Evolutionary conservation across 2,113 vertebrate species (phyloP).

Genomic region (Platichthys flesus): DNA sequence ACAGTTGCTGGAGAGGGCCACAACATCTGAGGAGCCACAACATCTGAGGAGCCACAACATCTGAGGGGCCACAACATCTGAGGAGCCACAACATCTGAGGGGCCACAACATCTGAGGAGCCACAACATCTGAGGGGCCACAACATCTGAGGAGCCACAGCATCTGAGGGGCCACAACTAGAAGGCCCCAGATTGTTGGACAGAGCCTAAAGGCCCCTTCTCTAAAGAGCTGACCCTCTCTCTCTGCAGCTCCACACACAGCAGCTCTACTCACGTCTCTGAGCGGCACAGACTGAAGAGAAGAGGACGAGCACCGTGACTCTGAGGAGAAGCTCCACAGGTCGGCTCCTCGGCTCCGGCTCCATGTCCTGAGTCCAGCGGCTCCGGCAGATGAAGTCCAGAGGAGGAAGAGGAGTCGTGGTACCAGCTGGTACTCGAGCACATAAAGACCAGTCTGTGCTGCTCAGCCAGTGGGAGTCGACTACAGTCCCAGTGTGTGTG

Average conservation of each 20-base stretch:
- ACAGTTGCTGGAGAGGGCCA: no score
- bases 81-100: no score
- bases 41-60: no score
- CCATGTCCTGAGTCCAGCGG: slow-evolving; percentile 76
- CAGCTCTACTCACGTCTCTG: slow-evolving; percentile 78
- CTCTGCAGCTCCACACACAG: neutral
- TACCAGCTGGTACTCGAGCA: slow-evolving; percentile 83
- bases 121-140: no score
- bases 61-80: no score
- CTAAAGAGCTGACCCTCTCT: no score
- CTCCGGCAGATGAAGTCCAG: slow-evolving; percentile 66
- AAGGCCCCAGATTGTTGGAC: no score
- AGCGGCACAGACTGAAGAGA: slow-evolving; percentile 56
- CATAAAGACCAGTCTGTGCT: slow-evolving; percentile 83
- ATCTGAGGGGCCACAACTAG: no score
- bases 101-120: no score
- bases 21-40: no score
- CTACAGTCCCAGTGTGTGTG: slow-evolving; percentile 83
- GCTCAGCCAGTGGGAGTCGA: slow-evolving; percentile 78
- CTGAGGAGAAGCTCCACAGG: slow-evolving; percentile 61
- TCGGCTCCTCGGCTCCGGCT: slow-evolving; percentile 61
- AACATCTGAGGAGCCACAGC: no score
- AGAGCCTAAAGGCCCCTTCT: no score
- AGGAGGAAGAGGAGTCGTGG: slow-evolving; percentile 76
- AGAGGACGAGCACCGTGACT: slow-evolving; percentile 20